phyloP scores from a whole-genome alignment of 1,140 invertebrate genomes.

The Nixonia krombeini region DNA sequence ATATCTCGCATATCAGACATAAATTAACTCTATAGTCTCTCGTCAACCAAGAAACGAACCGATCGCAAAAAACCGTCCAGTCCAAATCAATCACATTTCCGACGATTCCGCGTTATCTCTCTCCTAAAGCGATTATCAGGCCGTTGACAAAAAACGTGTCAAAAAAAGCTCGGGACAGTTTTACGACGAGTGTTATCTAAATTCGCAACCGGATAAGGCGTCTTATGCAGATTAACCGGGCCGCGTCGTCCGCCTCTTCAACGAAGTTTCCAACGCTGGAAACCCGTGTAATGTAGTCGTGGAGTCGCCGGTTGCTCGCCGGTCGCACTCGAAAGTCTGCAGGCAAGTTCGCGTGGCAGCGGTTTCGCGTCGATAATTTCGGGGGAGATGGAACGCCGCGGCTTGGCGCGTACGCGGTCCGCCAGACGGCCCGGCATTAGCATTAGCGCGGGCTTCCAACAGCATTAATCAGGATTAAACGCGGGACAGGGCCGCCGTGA shows the following conservation, averaged over 20 bases:
- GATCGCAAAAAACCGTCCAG: no score
- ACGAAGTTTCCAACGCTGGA: slow-evolving; percentile 11
- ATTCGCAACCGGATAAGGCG: slow-evolving; percentile 15
- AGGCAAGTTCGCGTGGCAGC: slow-evolving; percentile 22
- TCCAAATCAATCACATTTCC: no score
- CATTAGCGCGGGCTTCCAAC: slow-evolving; percentile 64
- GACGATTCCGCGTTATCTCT: not conserved
- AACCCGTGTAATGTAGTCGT: slow-evolving; percentile 11
- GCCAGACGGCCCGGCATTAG: slow-evolving; percentile 55
- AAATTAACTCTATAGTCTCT: no score
- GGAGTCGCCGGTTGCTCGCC: not conserved
- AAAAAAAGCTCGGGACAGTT: no score
- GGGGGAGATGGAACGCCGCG: slow-evolving; percentile 36
- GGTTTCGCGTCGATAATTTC: slow-evolving; percentile 42
- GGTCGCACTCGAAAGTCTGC: slow-evolving; percentile 8
- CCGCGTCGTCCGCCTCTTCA: no score
- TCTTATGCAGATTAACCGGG: slow-evolving; percentile 17
- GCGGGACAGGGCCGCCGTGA: slow-evolving; percentile 46
- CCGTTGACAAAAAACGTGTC: no score
- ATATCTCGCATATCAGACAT: no score
- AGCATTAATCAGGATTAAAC: slow-evolving; percentile 71
- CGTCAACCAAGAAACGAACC: no score
- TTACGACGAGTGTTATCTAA: not conserved
- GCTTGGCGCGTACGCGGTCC: slow-evolving; percentile 15
- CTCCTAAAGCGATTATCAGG: not conserved